Conservation (phyloP, 2,113 vertebrate species). For the Alces alces region DNA sequence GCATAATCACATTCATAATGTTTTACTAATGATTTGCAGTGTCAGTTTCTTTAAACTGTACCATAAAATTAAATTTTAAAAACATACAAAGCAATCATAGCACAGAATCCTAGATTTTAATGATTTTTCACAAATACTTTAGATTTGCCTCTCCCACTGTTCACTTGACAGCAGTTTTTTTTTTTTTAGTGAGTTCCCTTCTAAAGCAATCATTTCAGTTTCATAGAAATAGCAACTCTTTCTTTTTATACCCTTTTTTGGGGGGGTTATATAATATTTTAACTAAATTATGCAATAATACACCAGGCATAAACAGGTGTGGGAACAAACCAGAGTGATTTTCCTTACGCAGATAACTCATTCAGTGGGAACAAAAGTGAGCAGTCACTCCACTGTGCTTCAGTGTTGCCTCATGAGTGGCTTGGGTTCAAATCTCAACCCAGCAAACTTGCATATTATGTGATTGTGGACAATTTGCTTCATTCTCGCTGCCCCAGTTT, state of each 20-base stretch:
- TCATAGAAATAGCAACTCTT: conserved; percentile 13
- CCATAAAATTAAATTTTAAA: neutral
- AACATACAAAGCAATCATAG: neutral
- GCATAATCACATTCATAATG: neutral
- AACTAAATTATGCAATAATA: neutral
- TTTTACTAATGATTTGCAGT: neutral
- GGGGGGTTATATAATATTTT: neutral
- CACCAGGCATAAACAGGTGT: neutral
- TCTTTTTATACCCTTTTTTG: neutral
- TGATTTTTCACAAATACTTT: conserved; percentile 3
- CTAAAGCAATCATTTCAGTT: neutral
- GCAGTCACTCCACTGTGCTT: neutral
- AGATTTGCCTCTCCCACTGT: neutral
- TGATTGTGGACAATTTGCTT: neutral
- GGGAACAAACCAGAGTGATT: neutral
- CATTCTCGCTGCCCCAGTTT: neutral
- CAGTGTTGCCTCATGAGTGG: neutral
- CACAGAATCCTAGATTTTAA: conserved; percentile 3
- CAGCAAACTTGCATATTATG: neutral
- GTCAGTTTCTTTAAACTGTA: neutral
- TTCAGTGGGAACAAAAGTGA: neutral
- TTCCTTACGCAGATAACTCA: neutral
- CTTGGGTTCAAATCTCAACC: neutral
- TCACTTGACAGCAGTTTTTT: neutral
- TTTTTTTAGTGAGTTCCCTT: neutral